A percentile compares a stretch with the other conserved stretches of the same genome.
These are phyloP conservation scores for Valencia hispanica DNA, from an alignment of 2,797 vertebrate species.

Conservation along the genomic window DNA sequence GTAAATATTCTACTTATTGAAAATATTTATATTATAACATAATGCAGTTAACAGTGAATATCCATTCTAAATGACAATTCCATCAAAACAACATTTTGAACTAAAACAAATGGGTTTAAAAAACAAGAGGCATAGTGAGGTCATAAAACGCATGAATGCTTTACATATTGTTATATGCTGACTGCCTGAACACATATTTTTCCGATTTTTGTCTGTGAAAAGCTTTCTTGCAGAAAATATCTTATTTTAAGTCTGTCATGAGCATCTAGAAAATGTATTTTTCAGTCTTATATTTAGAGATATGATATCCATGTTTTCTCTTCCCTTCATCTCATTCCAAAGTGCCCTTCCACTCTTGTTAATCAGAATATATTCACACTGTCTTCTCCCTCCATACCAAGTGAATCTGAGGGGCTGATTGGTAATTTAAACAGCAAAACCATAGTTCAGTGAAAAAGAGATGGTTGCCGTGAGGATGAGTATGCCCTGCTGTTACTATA, in stretches of 20 bases:
- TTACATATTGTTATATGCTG: neutral
- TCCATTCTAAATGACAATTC: neutral
- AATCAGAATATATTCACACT: conserved; percentile 83
- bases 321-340: conserved; percentile 52
- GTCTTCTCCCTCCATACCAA: conserved; percentile 68
- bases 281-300: conserved; percentile 9
- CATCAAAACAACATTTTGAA: neutral
- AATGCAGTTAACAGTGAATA: neutral
- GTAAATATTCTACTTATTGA: neutral
- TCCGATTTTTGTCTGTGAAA: neutral
- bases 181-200: neutral
- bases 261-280: neutral
- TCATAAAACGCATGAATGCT: neutral
- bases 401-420: conserved; percentile 78
- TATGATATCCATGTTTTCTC: conserved; percentile 32
- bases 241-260: neutral
- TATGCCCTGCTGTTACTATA: conserved; percentile 73
- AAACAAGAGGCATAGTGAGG: neutral
- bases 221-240: conserved; percentile 3
- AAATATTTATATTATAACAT: neutral
- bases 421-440: conserved; percentile 78
- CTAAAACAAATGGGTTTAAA: neutral
- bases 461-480: conserved; percentile 67
- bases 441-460: conserved; percentile 66
- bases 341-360: conserved; percentile 76